Conservation (phyloP, 2,888 invertebrate genomes). For the Apodemia zela region DNA sequence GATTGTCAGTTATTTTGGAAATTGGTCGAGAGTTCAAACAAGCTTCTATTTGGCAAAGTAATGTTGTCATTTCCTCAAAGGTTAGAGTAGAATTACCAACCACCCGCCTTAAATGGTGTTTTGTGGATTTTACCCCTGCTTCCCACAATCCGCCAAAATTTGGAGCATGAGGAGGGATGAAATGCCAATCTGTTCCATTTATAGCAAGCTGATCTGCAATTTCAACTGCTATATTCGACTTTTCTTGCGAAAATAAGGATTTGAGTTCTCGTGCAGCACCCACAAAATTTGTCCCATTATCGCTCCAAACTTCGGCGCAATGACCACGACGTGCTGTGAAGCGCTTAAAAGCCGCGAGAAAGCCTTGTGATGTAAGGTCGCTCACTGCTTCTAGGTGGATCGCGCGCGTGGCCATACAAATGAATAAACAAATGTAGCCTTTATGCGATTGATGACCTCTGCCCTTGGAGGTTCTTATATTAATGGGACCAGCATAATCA, state of each 20-base stretch:
- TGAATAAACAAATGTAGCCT: constrained; percentile 23
- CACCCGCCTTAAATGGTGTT: constrained; percentile 18
- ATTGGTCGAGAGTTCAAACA: constrained; percentile 31
- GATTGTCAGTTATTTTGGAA: constrained; percentile 17
- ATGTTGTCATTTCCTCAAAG: constrained; percentile 29
- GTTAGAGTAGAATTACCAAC: constrained; percentile 20
- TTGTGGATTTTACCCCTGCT: constrained; percentile 21
- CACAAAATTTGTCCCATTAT: constrained; percentile 22
- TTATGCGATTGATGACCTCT: constrained; percentile 29
- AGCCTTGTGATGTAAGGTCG: constrained; percentile 33
- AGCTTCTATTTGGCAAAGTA: constrained; percentile 31
- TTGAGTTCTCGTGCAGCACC: constrained; percentile 18
- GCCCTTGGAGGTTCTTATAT: constrained; percentile 27
- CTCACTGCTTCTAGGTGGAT: constrained; percentile 29
- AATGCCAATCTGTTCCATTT: constrained; percentile 23
- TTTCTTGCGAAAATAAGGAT: constrained; percentile 12
- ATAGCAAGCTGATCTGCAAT: constrained; percentile 7
- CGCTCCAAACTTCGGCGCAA: constrained; percentile 21
- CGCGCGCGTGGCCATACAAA: constrained; percentile 26
- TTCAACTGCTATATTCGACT: constrained; percentile 16
- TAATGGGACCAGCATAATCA: constrained; percentile 32
- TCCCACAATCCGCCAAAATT: constrained; percentile 20
- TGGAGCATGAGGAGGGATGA: constrained; percentile 21
- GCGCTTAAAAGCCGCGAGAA: constrained; percentile 25
- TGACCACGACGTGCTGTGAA: constrained; percentile 25